A percentile compares a stretch with the other conserved stretches of the same genome.
Conservation (phyloP, 1,140 invertebrate genomes). For the Leucophenga varia region DNA sequence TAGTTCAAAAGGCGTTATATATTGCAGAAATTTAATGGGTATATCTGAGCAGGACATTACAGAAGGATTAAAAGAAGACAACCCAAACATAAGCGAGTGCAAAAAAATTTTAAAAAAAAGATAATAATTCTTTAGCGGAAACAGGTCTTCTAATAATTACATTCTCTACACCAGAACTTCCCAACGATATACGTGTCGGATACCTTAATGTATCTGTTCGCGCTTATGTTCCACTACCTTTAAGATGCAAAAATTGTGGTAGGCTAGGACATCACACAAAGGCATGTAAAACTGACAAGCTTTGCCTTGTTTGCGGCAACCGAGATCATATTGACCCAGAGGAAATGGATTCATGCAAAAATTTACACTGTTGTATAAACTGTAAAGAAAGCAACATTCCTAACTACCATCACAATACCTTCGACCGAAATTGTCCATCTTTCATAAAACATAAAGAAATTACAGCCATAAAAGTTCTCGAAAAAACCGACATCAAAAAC, state of each 20-base stretch:
- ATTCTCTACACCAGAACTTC: not conserved
- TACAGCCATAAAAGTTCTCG: not conserved
- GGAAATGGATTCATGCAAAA: not conserved
- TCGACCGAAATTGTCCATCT: not conserved
- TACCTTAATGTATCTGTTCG: not conserved
- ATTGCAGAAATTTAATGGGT: too few relatives aligned
- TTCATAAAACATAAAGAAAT: not conserved
- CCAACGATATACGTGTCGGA: too few relatives aligned
- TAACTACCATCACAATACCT: not conserved
- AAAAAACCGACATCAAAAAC: conserved; percentile 1
- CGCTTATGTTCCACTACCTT: too few relatives aligned
- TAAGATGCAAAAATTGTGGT: not conserved
- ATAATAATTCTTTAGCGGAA: not conserved
- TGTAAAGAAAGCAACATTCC: not conserved
- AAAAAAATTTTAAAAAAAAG: not conserved
- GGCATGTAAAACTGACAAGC: not conserved
- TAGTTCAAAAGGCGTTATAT: too few relatives aligned
- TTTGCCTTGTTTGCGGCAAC: not conserved
- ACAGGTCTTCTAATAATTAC: not conserved
- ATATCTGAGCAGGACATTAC: too few relatives aligned
- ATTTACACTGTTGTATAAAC: not conserved
- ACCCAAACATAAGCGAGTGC: too few relatives aligned
- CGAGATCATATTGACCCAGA: not conserved
- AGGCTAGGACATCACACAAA: not conserved
- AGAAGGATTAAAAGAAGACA: too few relatives aligned